Evolutionary conservation across 2,888 invertebrate genomes (phyloP).

Genomic region (Melolontha melolontha): DNA sequence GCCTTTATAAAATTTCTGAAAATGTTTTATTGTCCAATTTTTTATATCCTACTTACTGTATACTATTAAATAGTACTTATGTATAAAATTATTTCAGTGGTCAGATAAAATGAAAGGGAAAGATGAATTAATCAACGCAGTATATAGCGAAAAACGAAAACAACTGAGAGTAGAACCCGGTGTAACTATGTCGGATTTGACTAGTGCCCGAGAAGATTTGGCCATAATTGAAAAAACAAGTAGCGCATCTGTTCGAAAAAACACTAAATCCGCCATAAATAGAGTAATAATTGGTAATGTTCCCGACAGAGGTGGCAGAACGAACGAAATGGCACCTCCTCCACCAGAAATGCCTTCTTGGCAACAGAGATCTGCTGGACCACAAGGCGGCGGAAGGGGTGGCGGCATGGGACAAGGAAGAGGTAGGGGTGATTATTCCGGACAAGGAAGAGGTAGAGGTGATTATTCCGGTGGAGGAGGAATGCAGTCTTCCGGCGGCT

Average conservation of each 20-base stretch:
- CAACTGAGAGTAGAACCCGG: slow-evolving; percentile 71
- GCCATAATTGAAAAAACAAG: slow-evolving; percentile 94
- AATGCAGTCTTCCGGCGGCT: slow-evolving; percentile 27
- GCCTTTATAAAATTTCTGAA: too few species aligned
- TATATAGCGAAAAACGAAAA: slow-evolving; percentile 70
- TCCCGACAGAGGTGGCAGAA: slow-evolving; percentile 94
- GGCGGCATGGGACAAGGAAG: slow-evolving; percentile 61
- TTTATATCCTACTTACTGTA: too few species aligned
- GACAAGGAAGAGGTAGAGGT: slow-evolving; percentile 51
- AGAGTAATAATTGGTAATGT: slow-evolving; percentile 92
- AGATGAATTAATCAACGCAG: slow-evolving; percentile 76
- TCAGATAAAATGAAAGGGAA: slow-evolving; percentile 82
- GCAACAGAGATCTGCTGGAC: slow-evolving; percentile 76
- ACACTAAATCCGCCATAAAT: slow-evolving; percentile 86
- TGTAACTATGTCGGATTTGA: slow-evolving; percentile 80
- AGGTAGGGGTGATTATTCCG: slow-evolving; percentile 57
- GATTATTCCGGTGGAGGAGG: slow-evolving; percentile 25
- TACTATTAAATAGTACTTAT: too few species aligned
- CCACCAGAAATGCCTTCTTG: slow-evolving; percentile 98
- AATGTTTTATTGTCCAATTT: too few species aligned
- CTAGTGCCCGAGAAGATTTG: slow-evolving; percentile 87
- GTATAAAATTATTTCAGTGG: slow-evolving; percentile 71
- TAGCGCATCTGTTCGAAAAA: slow-evolving; percentile 84
- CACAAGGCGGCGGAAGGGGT: slow-evolving; percentile 65
- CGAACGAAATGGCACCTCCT: slow-evolving; percentile 90